Percentiles rank a stretch among this genome's conserved stretches.
Evolutionary conservation across 2,888 invertebrate species (phyloP).

Genomic region (Limenitis camilla): DNA sequence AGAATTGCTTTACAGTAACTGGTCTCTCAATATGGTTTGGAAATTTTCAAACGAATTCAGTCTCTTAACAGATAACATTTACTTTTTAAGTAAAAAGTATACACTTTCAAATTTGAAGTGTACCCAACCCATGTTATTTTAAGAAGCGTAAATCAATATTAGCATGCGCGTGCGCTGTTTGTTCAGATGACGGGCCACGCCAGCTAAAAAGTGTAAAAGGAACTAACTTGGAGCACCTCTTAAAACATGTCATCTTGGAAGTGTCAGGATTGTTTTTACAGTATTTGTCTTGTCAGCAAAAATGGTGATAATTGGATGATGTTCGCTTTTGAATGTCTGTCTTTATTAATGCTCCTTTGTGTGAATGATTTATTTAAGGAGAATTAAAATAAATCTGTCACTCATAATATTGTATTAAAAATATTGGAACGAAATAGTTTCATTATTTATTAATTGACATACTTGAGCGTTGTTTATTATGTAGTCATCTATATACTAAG

Average conservation of each 20-base stretch:
- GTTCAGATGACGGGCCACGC: slow-evolving; percentile 20
- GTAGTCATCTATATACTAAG: no score
- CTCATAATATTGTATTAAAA: no score
- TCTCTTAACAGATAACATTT: no score
- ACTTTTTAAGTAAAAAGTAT: neutral
- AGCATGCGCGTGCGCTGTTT: slow-evolving; percentile 21
- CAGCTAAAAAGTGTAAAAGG: slow-evolving; percentile 9
- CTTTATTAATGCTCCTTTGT: no score
- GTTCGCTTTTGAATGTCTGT: neutral
- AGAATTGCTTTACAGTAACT: neutral
- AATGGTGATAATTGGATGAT: slow-evolving; percentile 3
- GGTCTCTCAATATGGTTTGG: no score
- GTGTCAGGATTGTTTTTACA: slow-evolving; percentile 11
- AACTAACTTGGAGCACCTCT: slow-evolving; percentile 15
- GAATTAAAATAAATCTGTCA: no score
- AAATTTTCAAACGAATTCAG: no score
- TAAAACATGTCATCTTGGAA: slow-evolving; percentile 12
- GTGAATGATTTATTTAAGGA: no score
- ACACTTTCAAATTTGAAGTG: slow-evolving; percentile 11
- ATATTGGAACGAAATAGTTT: no score
- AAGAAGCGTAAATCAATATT: slow-evolving; percentile 22
- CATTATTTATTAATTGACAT: no score
- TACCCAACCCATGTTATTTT: slow-evolving; percentile 13
- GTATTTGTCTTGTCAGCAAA: slow-evolving; percentile 3
- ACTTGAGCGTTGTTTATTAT: no score